These are phyloP conservation scores for Anseranas semipalmata DNA, from an alignment of 2,113 vertebrate species.

Conservation along the genomic window DNA sequence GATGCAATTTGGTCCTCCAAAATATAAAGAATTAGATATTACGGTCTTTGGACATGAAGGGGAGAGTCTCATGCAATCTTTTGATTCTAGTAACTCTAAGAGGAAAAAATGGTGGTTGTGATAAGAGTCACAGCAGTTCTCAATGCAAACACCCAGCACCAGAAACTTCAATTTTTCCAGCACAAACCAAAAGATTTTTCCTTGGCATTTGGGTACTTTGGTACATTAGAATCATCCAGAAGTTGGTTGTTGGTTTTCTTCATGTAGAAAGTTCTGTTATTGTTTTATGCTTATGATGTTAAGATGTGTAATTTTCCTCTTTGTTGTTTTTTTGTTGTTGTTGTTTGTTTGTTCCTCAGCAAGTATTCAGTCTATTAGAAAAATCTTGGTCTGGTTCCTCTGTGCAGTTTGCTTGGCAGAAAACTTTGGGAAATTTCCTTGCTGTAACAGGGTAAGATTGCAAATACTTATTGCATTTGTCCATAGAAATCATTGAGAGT, in stretches of 20 bases:
- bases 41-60: not conserved
- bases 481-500: not conserved
- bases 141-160: not conserved
- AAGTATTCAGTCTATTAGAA: slow-evolving; percentile 88
- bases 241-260: not conserved
- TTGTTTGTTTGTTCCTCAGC: slow-evolving; percentile 74
- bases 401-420: slow-evolving; percentile 93
- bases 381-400: slow-evolving; percentile 82
- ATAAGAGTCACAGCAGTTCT: not conserved
- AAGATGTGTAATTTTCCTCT: not conserved
- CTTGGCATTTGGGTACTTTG: not conserved
- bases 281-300: not conserved
- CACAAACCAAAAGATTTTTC: not conserved
- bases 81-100: not conserved
- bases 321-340: slow-evolving; percentile 47
- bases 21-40: not conserved
- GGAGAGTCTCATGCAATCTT: not conserved
- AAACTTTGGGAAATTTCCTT: slow-evolving; percentile 90
- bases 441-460: slow-evolving; percentile 93
- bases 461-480: not conserved
- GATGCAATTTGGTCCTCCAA: not conserved
- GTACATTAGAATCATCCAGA: not conserved
- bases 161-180: not conserved
- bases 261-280: not conserved
- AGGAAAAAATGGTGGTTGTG: not conserved